phyloP scores from a whole-genome alignment of 2,797 vertebrate species.

The Xenops minutus region DNA sequence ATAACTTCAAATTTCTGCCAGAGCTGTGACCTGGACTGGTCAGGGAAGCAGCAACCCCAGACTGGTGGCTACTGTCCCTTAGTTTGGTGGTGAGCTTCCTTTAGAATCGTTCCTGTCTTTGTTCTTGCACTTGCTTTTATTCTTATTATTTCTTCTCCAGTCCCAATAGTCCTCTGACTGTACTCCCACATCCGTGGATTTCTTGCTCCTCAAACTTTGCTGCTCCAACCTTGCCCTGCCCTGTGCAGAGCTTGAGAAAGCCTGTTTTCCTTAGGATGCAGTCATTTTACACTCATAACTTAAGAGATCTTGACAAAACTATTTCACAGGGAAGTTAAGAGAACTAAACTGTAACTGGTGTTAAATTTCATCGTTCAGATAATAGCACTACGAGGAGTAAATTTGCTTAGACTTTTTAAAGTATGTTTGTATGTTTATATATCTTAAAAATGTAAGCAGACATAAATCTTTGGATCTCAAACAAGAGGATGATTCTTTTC shows the following conservation, averaged over 20 bases:
- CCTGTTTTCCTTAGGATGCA: background rate
- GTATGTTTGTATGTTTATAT: slow-evolving; percentile 5
- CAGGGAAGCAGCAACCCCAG: background rate
- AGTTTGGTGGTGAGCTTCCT: too few species aligned
- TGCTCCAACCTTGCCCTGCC: background rate
- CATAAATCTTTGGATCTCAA: background rate
- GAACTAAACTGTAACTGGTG: background rate
- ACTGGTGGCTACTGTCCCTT: background rate
- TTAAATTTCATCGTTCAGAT: slow-evolving; percentile 2
- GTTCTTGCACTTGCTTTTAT: too few species aligned
- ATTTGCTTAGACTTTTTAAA: background rate
- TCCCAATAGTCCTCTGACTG: too few species aligned
- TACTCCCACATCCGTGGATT: too few species aligned
- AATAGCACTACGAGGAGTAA: background rate
- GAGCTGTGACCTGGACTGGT: background rate
- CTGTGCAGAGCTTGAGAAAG: background rate
- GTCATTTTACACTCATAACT: background rate
- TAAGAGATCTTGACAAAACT: background rate
- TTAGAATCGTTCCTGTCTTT: too few species aligned
- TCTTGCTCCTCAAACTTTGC: background rate
- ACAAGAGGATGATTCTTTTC: slow-evolving; percentile 36
- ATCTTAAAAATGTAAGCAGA: slow-evolving; percentile 35
- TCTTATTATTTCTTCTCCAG: too few species aligned
- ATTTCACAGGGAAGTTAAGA: background rate
- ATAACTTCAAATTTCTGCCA: background rate